Evolutionary conservation across 35 echinoderm and acorn worm genomes (phyloP).

Genomic region (Antedon bifida): DNA sequence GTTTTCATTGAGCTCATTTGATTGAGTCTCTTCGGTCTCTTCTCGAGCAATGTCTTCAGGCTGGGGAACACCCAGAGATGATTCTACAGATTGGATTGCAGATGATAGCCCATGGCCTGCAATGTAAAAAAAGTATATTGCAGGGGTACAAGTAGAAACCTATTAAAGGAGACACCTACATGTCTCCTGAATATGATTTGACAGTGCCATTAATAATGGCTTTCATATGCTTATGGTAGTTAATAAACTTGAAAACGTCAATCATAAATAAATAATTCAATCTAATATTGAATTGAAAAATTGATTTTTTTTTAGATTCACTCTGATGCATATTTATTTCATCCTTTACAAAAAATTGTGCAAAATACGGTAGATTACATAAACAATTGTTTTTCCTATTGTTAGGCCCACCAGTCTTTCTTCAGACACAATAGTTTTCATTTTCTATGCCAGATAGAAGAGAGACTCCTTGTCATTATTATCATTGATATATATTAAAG

Average conservation of each 20-base stretch:
- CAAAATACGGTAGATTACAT: too few species aligned
- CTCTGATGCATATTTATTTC: too few species aligned
- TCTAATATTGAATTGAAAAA: too few species aligned
- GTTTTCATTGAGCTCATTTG: constrained; percentile 6
- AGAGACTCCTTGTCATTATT: too few species aligned
- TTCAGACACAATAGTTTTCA: too few species aligned
- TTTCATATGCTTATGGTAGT: not conserved
- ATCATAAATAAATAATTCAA: too few species aligned
- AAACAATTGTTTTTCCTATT: too few species aligned
- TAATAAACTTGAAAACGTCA: not conserved
- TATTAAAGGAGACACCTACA: not conserved
- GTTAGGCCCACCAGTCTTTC: too few species aligned
- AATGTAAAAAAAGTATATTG: not conserved
- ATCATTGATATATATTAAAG: too few species aligned
- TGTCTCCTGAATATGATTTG: not conserved
- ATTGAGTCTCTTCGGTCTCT: not conserved
- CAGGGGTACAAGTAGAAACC: not conserved
- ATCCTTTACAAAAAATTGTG: too few species aligned
- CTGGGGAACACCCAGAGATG: constrained; percentile 64
- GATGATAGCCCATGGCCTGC: constrained; percentile 52
- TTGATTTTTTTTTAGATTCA: too few species aligned
- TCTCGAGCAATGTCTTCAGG: constrained; percentile 40
- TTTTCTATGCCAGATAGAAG: too few species aligned
- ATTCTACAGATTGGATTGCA: constrained; percentile 77
- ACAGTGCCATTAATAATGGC: not conserved